Evolutionary conservation across 1,140 invertebrate genomes (phyloP).

Genomic region (Subanguina moxae): DNA sequence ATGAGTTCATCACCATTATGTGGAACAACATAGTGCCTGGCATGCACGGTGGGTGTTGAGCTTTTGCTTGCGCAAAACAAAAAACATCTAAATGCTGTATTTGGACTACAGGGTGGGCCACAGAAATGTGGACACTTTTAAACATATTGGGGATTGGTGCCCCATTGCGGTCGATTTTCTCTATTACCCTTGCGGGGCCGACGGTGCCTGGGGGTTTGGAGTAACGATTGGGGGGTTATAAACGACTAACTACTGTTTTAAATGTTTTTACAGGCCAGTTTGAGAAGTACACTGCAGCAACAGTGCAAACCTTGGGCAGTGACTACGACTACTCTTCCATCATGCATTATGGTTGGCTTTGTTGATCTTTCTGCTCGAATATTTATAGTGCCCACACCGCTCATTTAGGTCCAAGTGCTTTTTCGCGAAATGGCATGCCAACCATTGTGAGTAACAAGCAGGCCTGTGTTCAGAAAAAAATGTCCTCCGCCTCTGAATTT

Average conservation of each 20-base stretch:
- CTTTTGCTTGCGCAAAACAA: too few species aligned
- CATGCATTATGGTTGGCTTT: conserved; percentile 61
- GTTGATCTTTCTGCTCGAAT: not conserved
- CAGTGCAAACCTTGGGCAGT: conserved; percentile 57
- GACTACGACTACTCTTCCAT: conserved; percentile 62
- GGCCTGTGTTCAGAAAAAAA: too few species aligned
- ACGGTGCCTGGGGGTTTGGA: too few species aligned
- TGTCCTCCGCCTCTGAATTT: too few species aligned
- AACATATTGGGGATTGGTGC: too few species aligned
- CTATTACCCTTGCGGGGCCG: too few species aligned
- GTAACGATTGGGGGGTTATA: too few species aligned
- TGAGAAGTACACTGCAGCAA: conserved; percentile 58
- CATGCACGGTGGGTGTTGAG: conserved; percentile 43
- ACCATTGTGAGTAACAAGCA: conserved; percentile 58
- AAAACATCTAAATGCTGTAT: not conserved
- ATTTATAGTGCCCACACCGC: not conserved
- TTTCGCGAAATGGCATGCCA: conserved; percentile 59
- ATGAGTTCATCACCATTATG: conserved; percentile 58
- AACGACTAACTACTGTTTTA: too few species aligned
- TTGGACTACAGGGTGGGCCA: too few species aligned
- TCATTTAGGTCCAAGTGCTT: conserved; percentile 55
- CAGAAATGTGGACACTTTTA: too few species aligned
- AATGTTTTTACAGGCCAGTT: conserved; percentile 55
- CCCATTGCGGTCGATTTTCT: too few species aligned
- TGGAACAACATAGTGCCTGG: conserved; percentile 60